Evolutionary conservation across 2,113 vertebrate species (phyloP).

Genomic region (Pollachius pollachius): DNA sequence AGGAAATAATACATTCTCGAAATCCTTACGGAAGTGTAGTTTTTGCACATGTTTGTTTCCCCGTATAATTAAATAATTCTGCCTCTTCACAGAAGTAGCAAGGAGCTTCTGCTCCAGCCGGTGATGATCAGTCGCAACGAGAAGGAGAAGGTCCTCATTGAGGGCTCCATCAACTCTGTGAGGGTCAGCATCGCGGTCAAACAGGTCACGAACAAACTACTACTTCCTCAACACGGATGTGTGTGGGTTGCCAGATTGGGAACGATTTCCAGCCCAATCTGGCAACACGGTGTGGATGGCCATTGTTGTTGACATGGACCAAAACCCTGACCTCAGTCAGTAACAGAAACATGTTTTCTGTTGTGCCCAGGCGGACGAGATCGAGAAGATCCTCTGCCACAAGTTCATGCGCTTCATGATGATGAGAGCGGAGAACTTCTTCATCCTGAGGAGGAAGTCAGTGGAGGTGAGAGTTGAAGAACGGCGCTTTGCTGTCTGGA

Average conservation of each 20-base stretch:
- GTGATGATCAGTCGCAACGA: constrained; percentile 98
- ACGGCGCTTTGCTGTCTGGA: too few relatives aligned
- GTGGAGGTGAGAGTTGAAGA: constrained; percentile 82
- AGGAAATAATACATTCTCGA: too few relatives aligned
- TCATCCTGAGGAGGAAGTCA: constrained; percentile 93
- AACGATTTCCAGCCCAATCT: not conserved
- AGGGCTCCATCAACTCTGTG: constrained; percentile 98
- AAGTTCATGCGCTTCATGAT: constrained; percentile 99
- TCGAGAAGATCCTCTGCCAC: constrained; percentile 98
- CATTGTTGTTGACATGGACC: too few relatives aligned
- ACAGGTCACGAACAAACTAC: constrained; percentile 76
- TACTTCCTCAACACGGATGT: not conserved
- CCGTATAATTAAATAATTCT: not conserved
- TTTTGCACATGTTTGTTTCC: too few relatives aligned
- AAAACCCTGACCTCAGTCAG: too few relatives aligned
- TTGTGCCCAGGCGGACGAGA: constrained; percentile 88
- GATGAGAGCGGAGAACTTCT: constrained; percentile 99
- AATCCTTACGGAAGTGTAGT: too few relatives aligned
- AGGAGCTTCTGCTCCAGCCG: constrained; percentile 92
- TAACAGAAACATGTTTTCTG: not conserved
- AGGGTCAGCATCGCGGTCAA: constrained; percentile 98
- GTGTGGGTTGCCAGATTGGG: not conserved
- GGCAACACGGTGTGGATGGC: not conserved
- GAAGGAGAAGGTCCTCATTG: constrained; percentile 96
- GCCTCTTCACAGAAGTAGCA: constrained; percentile 85